Percentiles rank a stretch among this genome's conserved stretches.
phyloP scores from a whole-genome alignment of 2,888 invertebrate genomes.

The Brachyptera risi region DNA sequence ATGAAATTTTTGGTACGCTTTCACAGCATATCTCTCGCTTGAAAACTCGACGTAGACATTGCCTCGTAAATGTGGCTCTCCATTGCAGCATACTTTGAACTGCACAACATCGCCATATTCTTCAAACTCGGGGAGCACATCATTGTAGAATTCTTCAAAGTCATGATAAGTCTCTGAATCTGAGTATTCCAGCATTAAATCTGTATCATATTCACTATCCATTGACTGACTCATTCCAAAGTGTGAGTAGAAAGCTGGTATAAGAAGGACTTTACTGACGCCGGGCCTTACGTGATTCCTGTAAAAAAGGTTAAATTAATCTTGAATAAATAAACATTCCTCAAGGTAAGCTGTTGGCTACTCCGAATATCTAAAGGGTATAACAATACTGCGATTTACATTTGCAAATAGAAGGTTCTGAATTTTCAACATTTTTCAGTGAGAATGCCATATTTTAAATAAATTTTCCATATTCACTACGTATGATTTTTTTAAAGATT shows the following conservation, averaged over 20 bases:
- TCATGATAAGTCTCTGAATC: slow-evolving; percentile 72
- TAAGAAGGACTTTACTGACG: slow-evolving; percentile 67
- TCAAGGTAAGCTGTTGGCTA: too few species aligned
- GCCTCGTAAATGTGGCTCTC: slow-evolving; percentile 80
- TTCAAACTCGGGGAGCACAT: slow-evolving; percentile 79
- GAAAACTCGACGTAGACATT: slow-evolving; percentile 84
- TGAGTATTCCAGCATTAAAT: slow-evolving; percentile 78
- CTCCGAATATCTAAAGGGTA: too few species aligned
- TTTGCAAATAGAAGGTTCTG: too few species aligned
- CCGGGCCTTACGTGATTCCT: slow-evolving; percentile 80
- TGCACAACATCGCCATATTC: slow-evolving; percentile 45
- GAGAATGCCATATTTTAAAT: too few species aligned
- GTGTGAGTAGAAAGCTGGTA: slow-evolving; percentile 79
- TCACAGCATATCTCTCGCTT: slow-evolving; percentile 60
- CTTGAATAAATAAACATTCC: too few species aligned
- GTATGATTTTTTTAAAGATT: too few species aligned
- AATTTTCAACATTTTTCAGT: too few species aligned
- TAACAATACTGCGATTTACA: too few species aligned
- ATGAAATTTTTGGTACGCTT: slow-evolving; percentile 70
- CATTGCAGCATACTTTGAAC: slow-evolving; percentile 69
- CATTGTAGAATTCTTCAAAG: slow-evolving; percentile 78
- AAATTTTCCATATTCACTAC: too few species aligned
- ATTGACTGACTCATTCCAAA: slow-evolving; percentile 70
- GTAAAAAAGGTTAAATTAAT: too few species aligned
- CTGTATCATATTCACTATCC: slow-evolving; percentile 75